Percentiles rank a stretch among this genome's conserved stretches.
Evolutionary conservation across 2,888 invertebrate genomes (phyloP).

Genomic region (Andrena dorsata): DNA sequence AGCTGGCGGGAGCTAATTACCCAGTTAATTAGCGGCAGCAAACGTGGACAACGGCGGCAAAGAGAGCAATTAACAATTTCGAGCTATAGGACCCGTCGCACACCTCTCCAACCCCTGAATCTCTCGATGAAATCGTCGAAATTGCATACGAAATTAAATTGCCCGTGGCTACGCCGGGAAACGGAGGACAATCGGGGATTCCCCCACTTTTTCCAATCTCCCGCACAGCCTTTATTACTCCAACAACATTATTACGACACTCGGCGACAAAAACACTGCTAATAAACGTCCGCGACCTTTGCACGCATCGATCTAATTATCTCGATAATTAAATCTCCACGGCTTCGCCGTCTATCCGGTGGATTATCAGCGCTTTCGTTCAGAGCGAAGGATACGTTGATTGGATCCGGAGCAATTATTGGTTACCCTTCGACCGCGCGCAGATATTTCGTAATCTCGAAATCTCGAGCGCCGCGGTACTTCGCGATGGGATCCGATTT

Average conservation of each 20-base stretch:
- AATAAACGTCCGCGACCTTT: conserved; percentile 1
- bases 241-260: not conserved
- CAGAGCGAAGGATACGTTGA: conserved; percentile 10
- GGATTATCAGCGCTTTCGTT: conserved; percentile 42
- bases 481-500: not conserved
- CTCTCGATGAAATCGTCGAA: not conserved
- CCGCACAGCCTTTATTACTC: not conserved
- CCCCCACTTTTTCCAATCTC: not conserved
- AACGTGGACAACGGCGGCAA: not conserved
- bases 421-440: not conserved
- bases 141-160: conserved; percentile 19
- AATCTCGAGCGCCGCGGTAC: not conserved
- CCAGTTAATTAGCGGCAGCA: conserved; percentile 10
- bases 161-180: not conserved
- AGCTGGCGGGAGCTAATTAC: not conserved
- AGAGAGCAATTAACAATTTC: conserved; percentile 11
- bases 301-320: conserved; percentile 27
- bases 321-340: conserved; percentile 29
- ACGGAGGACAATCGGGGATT: not conserved
- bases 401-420: conserved; percentile 40
- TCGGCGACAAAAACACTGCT: not conserved
- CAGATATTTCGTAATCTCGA: conserved; percentile 16
- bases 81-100: not conserved
- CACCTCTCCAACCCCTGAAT: not conserved
- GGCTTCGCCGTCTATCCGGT: not conserved